phyloP scores from a whole-genome alignment of 2,888 invertebrate species.

The Alloplasta piceator region DNA sequence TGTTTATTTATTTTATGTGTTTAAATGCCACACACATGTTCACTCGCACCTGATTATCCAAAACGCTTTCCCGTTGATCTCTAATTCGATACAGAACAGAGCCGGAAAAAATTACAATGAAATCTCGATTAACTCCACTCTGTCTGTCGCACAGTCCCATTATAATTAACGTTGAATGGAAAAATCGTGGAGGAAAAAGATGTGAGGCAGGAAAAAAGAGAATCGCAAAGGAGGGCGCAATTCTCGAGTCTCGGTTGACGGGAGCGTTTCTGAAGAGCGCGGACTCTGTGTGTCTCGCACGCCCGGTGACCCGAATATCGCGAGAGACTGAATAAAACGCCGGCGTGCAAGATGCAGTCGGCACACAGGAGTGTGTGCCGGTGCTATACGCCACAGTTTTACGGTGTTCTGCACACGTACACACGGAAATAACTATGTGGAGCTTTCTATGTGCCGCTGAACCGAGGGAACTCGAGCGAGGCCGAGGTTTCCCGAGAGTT shows the following conservation, averaged over 20 bases:
- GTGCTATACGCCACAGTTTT: not conserved
- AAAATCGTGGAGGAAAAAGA: not conserved
- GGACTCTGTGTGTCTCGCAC: slow-evolving; percentile 41
- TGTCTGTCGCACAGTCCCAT: not conserved
- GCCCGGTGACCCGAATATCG: slow-evolving; percentile 69
- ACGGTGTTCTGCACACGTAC: slow-evolving; percentile 28
- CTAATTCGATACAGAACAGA: no score
- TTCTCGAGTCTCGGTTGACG: slow-evolving; percentile 59
- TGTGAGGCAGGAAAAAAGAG: not conserved
- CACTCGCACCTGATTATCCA: not conserved
- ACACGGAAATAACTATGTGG: slow-evolving; percentile 23
- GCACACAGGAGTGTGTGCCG: slow-evolving; percentile 31
- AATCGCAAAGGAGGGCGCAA: slow-evolving; percentile 2
- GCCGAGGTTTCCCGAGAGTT: slow-evolving; percentile 71
- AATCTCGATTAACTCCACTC: no score
- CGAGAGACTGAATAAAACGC: slow-evolving; percentile 64
- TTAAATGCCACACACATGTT: not conserved
- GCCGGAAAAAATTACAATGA: no score
- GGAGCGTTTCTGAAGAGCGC: slow-evolving; percentile 51
- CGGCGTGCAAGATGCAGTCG: slow-evolving; percentile 63
- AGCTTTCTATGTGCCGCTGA: slow-evolving; percentile 34
- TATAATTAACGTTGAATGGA: not conserved
- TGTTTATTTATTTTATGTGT: no score
- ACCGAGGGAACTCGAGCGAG: slow-evolving; percentile 73
- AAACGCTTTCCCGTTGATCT: not conserved